A percentile compares a stretch with the other conserved stretches of the same genome.
phyloP scores from a whole-genome alignment of 2,113 vertebrate species.

The Eurypyga helias region DNA sequence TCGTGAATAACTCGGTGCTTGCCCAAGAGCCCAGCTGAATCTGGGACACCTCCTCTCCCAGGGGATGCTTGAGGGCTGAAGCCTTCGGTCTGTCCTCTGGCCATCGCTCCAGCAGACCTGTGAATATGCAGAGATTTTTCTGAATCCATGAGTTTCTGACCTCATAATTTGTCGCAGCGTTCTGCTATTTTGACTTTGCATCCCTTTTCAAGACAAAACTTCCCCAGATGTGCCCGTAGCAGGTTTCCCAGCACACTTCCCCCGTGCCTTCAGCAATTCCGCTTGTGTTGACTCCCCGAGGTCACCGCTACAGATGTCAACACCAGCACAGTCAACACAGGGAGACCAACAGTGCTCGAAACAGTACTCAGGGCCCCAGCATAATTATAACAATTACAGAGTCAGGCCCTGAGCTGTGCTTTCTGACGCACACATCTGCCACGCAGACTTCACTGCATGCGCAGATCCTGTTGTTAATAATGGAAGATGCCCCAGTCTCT shows the following conservation, averaged over 20 bases:
- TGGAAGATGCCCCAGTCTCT: conserved; percentile 1
- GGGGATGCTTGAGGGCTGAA: neutral
- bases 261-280: accelerated
- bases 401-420: conserved; percentile 8
- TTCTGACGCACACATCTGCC: neutral
- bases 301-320: neutral
- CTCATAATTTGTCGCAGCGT: accelerated
- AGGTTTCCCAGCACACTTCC: neutral
- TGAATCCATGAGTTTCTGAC: neutral
- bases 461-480: neutral
- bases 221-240: neutral
- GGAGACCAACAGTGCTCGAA: neutral
- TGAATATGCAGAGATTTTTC: neutral
- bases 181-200: neutral
- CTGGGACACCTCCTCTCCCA: neutral
- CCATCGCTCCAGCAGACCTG: neutral
- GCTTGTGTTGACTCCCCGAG: neutral
- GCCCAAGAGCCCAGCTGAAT: neutral
- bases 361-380: neutral
- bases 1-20: neutral
- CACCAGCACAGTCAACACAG: accelerated
- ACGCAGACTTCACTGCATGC: accelerated
- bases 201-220: neutral
- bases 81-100: accelerated
- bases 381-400: neutral